These are phyloP conservation scores for Podiceps cristatus DNA, from an alignment of 2,113 vertebrate genomes.

Conservation along the genomic window DNA sequence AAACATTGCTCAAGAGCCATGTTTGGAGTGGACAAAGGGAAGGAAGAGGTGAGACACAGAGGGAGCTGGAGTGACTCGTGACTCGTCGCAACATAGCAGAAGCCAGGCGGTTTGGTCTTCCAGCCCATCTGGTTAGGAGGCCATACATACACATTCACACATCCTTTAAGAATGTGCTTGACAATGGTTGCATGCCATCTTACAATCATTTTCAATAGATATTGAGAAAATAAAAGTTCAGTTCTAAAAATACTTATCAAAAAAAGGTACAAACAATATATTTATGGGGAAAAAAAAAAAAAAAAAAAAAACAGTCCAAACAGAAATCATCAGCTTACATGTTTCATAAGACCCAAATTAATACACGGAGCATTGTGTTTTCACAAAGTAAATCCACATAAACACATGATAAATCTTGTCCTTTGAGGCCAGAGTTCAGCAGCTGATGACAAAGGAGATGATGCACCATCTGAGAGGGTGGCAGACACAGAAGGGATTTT, in stretches of 20 bases:
- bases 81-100: background rate
- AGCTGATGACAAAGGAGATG: background rate
- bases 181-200: background rate
- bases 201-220: background rate
- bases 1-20: background rate
- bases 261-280: background rate
- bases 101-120: background rate
- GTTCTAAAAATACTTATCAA: background rate
- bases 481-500: background rate
- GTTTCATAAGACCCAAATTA: background rate
- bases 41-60: background rate
- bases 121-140: background rate
- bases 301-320: background rate
- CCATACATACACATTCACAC: background rate
- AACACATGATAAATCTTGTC: background rate
- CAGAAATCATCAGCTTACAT: background rate
- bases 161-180: background rate
- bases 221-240: background rate
- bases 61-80: background rate
- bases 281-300: background rate
- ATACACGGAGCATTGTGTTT: background rate
- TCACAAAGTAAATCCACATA: background rate
- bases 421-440: background rate
- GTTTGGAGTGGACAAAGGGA: background rate
- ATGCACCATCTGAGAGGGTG: rapidly evolving